Evolutionary conservation across 2,888 invertebrate species (phyloP).

Genomic region (Tineola bisselliella): DNA sequence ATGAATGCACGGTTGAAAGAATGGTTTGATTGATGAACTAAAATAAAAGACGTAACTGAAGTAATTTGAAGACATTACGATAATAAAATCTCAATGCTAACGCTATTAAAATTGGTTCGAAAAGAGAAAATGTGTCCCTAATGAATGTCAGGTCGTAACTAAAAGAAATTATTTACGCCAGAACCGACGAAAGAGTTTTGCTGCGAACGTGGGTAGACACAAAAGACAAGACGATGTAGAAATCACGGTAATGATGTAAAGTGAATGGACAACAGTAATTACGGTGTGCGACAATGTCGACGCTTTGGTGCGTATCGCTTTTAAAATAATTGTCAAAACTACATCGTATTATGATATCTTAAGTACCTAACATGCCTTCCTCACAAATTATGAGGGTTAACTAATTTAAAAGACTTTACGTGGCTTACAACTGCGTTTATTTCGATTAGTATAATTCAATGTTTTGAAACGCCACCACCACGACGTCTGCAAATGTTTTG

Average conservation of each 20-base stretch:
- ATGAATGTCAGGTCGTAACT: slow-evolving; percentile 45
- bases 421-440: too few relatives aligned
- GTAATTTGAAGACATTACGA: slow-evolving; percentile 42
- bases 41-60: not conserved
- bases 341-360: slow-evolving; percentile 6
- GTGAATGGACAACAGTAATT: slow-evolving; percentile 62
- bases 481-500: too few relatives aligned
- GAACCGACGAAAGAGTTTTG: slow-evolving; percentile 29
- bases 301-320: slow-evolving; percentile 54
- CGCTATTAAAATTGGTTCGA: slow-evolving; percentile 44
- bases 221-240: slow-evolving; percentile 49
- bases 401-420: too few relatives aligned
- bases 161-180: slow-evolving; percentile 63
- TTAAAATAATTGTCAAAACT: slow-evolving; percentile 42
- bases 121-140: slow-evolving; percentile 52
- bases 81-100: slow-evolving; percentile 49
- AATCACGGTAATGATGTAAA: slow-evolving; percentile 58
- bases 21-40: not conserved
- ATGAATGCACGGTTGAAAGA: not conserved
- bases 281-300: slow-evolving; percentile 37
- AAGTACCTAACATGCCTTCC: slow-evolving; percentile 19
- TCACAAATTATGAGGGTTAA: slow-evolving; percentile 14
- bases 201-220: slow-evolving; percentile 43
- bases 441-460: too few relatives aligned
- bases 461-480: too few relatives aligned